Percentiles rank a stretch among this genome's conserved stretches.
Evolutionary conservation across 2,888 invertebrate genomes (phyloP).

Genomic region (Agriotes lineatus): DNA sequence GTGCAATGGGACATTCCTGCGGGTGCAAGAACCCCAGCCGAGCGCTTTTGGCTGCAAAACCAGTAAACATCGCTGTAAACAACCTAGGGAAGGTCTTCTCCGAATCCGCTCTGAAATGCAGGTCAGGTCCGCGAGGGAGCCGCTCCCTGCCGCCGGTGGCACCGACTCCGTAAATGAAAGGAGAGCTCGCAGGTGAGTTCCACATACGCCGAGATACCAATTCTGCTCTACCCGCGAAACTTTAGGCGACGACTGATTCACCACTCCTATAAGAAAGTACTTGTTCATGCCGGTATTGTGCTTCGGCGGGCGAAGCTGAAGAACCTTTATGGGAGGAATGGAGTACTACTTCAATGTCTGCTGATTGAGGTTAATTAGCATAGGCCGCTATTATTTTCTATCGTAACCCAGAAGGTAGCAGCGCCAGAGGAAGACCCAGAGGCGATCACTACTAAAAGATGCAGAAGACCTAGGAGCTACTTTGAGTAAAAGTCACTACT

Average conservation of each 20-base stretch:
- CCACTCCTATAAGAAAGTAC: not conserved
- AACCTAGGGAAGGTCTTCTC: slow-evolving; percentile 28
- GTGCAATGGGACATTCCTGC: slow-evolving; percentile 5
- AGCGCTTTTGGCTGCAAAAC: not conserved
- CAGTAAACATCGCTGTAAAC: slow-evolving; percentile 8
- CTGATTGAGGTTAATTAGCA: too few relatives aligned
- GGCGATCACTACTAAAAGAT: too few relatives aligned
- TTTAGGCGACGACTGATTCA: not conserved
- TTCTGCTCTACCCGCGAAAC: not conserved
- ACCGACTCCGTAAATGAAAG: slow-evolving; percentile 41
- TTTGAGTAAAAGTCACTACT: too few relatives aligned
- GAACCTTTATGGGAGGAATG: too few relatives aligned
- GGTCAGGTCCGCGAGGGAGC: slow-evolving; percentile 39
- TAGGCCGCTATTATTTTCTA: too few relatives aligned
- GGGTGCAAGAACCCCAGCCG: slow-evolving; percentile 10
- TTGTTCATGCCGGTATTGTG: not conserved
- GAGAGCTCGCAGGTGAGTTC: slow-evolving; percentile 40
- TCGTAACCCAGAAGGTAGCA: too few relatives aligned
- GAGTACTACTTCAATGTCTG: too few relatives aligned
- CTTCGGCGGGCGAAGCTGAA: not conserved
- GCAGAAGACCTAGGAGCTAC: too few relatives aligned
- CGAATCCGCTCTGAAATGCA: slow-evolving; percentile 41
- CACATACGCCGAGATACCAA: slow-evolving; percentile 25
- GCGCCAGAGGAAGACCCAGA: too few relatives aligned
- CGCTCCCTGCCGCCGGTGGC: slow-evolving; percentile 30